Conservation (phyloP, 2,113 vertebrate genomes). For the Lophochroa leadbeateri region DNA sequence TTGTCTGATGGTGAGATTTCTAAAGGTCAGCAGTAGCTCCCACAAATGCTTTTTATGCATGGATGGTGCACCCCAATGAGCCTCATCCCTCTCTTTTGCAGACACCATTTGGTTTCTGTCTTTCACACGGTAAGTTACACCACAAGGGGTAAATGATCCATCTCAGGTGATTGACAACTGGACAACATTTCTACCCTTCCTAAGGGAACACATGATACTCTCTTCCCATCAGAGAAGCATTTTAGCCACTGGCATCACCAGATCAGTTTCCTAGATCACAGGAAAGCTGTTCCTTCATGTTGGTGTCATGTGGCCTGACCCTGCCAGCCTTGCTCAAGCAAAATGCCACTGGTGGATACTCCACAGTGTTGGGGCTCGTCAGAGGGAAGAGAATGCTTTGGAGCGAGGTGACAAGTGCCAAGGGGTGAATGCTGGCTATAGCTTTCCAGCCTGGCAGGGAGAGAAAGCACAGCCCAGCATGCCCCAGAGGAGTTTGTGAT, state of each 20-base stretch:
- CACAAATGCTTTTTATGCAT: not conserved
- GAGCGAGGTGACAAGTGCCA: not conserved
- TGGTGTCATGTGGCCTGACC: not conserved
- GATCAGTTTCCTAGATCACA: constrained; percentile 36
- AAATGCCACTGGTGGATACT: constrained; percentile 6
- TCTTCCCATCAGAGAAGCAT: not conserved
- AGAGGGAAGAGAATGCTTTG: not conserved
- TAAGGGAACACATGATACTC: not conserved
- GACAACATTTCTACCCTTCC: not conserved
- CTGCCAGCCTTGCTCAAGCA: not conserved
- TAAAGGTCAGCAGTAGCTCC: not conserved
- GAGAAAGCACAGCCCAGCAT: not conserved
- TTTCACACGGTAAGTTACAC: not conserved
- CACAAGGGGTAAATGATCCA: not conserved
- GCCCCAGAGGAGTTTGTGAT: not conserved
- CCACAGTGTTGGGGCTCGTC: not conserved
- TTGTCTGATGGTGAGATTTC: not conserved
- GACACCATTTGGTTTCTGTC: not conserved
- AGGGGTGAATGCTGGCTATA: not conserved
- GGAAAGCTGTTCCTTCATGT: not conserved
- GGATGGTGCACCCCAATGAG: not conserved
- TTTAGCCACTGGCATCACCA: not conserved
- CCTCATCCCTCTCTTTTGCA: not conserved
- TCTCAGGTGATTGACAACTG: not conserved
- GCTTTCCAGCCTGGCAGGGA: not conserved